Percentiles rank a stretch among this genome's conserved stretches.
Evolutionary conservation across 1,140 invertebrate genomes (phyloP).

Genomic region (Asobara japonica): DNA sequence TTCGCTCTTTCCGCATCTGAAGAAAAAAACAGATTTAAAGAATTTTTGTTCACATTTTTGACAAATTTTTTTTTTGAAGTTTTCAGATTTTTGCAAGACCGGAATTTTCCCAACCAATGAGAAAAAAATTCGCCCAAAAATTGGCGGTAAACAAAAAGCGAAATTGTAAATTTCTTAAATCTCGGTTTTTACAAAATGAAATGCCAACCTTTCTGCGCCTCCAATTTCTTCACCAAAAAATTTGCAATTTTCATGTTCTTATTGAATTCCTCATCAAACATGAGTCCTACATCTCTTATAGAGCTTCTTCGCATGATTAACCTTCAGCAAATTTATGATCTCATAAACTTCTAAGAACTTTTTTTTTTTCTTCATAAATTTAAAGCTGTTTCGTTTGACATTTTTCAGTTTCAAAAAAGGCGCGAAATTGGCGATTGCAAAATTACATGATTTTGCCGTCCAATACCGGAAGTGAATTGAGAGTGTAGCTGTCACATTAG

Average conservation of each 20-base stretch:
- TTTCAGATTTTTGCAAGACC: slow-evolving; percentile 22
- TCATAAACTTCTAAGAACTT: no score
- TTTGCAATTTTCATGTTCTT: slow-evolving; percentile 55
- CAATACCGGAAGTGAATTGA: no score
- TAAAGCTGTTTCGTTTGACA: no score
- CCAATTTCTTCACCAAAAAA: slow-evolving; percentile 50
- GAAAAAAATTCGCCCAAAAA: no score
- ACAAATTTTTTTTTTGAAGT: background rate
- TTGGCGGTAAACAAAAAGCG: background rate
- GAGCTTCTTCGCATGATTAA: slow-evolving; percentile 29
- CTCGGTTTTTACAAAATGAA: no score
- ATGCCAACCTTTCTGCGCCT: slow-evolving; percentile 45
- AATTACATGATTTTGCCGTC: no score
- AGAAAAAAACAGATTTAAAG: slow-evolving; percentile 2
- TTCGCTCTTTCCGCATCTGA: slow-evolving; percentile 58
- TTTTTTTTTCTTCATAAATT: background rate
- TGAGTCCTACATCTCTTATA: slow-evolving; percentile 18
- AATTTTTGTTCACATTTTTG: background rate
- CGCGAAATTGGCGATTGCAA: background rate
- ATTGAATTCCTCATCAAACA: slow-evolving; percentile 59
- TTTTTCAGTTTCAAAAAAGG: background rate
- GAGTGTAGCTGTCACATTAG: no score
- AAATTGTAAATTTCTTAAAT: background rate
- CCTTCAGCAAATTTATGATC: no score
- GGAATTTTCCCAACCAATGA: background rate